Conservation (phyloP, 1,140 invertebrate species). For the Nebria ingens region DNA sequence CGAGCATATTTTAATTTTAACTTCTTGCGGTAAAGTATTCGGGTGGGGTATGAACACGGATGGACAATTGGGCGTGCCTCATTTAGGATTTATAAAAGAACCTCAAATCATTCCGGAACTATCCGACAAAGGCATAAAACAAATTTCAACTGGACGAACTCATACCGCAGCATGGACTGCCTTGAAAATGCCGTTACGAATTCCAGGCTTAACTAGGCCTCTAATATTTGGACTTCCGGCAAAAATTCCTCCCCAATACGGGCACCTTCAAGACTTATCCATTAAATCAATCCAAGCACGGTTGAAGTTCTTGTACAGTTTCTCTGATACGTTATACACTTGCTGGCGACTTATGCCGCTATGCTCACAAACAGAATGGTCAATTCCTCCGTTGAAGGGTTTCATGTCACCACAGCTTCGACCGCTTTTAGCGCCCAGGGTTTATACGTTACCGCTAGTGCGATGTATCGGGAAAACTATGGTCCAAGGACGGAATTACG, state of each 20-base stretch:
- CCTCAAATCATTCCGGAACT: conserved; percentile 44
- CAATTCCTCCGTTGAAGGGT: conserved; percentile 32
- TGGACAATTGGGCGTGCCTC: conserved; percentile 50
- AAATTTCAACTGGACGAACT: conserved; percentile 50
- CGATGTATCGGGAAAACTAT: conserved; percentile 53
- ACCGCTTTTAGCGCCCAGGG: conserved; percentile 44
- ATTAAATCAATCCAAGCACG: conserved; percentile 43
- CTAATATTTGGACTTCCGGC: conserved; percentile 44
- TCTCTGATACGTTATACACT: conserved; percentile 52
- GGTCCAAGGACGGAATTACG: conserved; percentile 57
- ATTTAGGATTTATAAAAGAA: conserved; percentile 42
- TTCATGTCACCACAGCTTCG: conserved; percentile 42
- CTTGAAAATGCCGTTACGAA: conserved; percentile 36
- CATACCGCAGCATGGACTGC: conserved; percentile 57
- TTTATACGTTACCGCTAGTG: conserved; percentile 55
- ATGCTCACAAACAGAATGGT: conserved; percentile 33
- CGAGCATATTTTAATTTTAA: conserved; percentile 52
- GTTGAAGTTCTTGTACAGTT: conserved; percentile 48
- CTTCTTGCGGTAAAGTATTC: conserved; percentile 46
- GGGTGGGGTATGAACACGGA: conserved; percentile 57
- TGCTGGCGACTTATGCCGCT: conserved; percentile 53
- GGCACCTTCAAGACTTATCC: conserved; percentile 39
- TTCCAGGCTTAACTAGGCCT: conserved; percentile 38
- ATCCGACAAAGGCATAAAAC: conserved; percentile 45
- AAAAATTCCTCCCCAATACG: conserved; percentile 47